Evolutionary conservation across 2,797 vertebrate genomes (phyloP), one percentile per base, ranked within the genome.

Genomic region (Tympanoctomys barrerae): DNA sequence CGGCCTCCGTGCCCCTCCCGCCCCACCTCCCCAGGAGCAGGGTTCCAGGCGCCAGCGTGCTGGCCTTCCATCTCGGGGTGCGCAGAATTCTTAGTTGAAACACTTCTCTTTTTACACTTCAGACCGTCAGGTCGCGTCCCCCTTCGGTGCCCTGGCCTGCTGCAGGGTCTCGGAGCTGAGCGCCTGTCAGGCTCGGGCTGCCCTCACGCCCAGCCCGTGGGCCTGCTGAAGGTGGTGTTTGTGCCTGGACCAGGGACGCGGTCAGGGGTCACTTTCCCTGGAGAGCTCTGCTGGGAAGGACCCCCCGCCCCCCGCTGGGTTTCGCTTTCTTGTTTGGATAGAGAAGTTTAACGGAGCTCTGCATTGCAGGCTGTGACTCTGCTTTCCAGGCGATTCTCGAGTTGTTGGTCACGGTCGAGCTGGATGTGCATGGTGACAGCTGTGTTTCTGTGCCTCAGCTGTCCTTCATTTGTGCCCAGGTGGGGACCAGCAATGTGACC

Each of bases 191-290:
- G 31, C 59, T 61, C 46, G 9, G 31, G 85, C 5, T 28, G 6
- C 31, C 8, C 42, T 11, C 28, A 24, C 57, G 2, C 28, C 12
- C 19, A 49, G 49, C 6, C 70, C 2, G 59, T 1, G 0, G 7
- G 5, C 77, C 33, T 1, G 68, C 33, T 36, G 42, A 70, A 52
- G 16, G 2, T 42, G n/a, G 8, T 49, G 5, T 59, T 39, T 24
- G 46, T 18, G 14, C 16, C 0, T 9, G 5, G 22, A 8, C 39
- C 21, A n/a, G 52, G 68, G 16, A 31, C 52, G 61, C 0, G 2
- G 26, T 22, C 7, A n/a, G 12, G 52, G n/a, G 21, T 86, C 57
- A 2, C 33, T 19, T 61, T 64, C 33, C 11, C 24, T 49, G 13
- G 42, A 49, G 42, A 46, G 28, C 28, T 49, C 73, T 77, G 73